Percentiles rank a stretch among this genome's conserved stretches.
Evolutionary conservation across 2,113 vertebrate species (phyloP).

Genomic region (Tachycineta bicolor): DNA sequence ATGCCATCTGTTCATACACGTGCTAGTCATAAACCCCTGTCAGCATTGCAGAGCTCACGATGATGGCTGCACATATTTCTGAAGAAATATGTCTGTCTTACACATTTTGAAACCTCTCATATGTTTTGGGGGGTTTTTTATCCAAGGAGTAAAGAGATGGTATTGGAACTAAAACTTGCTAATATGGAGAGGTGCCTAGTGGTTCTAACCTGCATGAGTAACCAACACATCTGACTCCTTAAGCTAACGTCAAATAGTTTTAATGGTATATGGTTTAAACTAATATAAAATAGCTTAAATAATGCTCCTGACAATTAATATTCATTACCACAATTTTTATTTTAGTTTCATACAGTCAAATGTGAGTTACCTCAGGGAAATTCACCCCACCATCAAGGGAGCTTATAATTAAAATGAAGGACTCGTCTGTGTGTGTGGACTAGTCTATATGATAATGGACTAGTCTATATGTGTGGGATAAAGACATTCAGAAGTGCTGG

Average conservation of each 20-base stretch:
- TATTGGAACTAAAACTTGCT: slow-evolving; percentile 12
- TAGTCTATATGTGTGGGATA: neutral
- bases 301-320: neutral
- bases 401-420: neutral
- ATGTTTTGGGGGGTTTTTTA: neutral
- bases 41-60: neutral
- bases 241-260: neutral
- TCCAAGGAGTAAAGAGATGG: neutral
- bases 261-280: neutral
- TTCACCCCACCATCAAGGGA: neutral
- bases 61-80: neutral
- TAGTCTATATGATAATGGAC: neutral
- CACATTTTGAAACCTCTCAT: neutral
- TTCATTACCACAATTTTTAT: neutral
- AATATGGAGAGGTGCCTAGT: neutral
- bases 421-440: neutral
- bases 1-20: rapidly evolving
- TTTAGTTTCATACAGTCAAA: neutral
- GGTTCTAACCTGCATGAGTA: slow-evolving; percentile 41
- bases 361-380: neutral
- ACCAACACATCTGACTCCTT: neutral
- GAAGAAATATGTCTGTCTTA: neutral
- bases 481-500: neutral
- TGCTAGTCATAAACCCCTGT: neutral
- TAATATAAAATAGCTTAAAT: slow-evolving; percentile 9